Percentiles rank a stretch among this genome's conserved stretches.
These are phyloP conservation scores for Dasyprocta punctata DNA, from an alignment of 2,113 vertebrate genomes.

Conservation along the genomic window DNA sequence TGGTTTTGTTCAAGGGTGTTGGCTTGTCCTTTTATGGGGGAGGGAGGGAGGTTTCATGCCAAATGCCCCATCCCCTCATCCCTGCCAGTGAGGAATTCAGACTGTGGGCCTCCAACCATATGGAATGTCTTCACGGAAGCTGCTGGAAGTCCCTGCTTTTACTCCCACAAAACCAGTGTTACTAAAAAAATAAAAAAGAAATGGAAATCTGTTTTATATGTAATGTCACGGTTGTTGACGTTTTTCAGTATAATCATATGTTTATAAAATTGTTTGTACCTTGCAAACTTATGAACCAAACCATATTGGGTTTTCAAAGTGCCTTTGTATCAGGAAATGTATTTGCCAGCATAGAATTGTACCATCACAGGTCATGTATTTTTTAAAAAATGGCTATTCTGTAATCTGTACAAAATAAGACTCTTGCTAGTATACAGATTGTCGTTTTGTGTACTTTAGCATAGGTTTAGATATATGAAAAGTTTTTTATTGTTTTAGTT, in stretches of 20 bases:
- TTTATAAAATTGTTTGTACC: conserved; percentile 90
- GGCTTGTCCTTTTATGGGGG: neutral
- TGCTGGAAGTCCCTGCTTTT: conserved; percentile 84
- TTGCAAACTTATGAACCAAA: conserved; percentile 90
- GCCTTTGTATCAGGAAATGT: conserved; percentile 89
- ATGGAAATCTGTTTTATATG: conserved; percentile 82
- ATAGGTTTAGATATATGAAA: conserved; percentile 74
- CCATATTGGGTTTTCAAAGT: conserved; percentile 93
- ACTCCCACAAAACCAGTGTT: conserved; percentile 86
- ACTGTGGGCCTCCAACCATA: conserved; percentile 77
- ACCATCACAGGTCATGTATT: conserved; percentile 75
- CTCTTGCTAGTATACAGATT: conserved; percentile 64
- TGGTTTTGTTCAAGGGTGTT: conserved; percentile 5
- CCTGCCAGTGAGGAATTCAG: conserved; percentile 69
- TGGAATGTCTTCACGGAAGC: conserved; percentile 82
- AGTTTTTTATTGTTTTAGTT: conserved; percentile 70
- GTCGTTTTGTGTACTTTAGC: conserved; percentile 73
- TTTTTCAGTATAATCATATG: conserved; percentile 83
- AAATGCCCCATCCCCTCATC: conserved; percentile 57
- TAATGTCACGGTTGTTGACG: conserved; percentile 85
- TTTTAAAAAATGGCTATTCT: conserved; percentile 78
- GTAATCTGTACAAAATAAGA: conserved; percentile 79
- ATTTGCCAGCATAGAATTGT: conserved; percentile 85
- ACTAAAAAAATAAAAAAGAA: conserved; percentile 54
- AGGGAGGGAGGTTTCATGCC: neutral